Evolutionary conservation across 2,888 invertebrate genomes (phyloP).

Genomic region (Lumbricus terrestris): DNA sequence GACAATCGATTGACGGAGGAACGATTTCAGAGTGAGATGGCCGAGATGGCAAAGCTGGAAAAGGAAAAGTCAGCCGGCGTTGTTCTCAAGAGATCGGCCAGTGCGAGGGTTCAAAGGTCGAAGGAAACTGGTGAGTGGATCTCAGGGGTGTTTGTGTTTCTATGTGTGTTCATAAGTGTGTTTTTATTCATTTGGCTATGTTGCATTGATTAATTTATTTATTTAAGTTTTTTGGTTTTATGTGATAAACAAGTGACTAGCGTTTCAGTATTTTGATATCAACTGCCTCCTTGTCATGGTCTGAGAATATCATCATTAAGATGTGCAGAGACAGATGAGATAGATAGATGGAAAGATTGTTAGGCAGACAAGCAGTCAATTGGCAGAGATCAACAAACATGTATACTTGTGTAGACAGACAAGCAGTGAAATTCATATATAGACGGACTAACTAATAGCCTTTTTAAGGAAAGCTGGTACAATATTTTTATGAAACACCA

Average conservation of each 20-base stretch:
- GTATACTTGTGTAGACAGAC: too few species aligned
- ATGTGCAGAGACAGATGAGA: too few species aligned
- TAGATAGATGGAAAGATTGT: too few species aligned
- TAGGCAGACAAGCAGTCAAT: too few species aligned
- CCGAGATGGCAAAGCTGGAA: not conserved
- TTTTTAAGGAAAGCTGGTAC: too few species aligned
- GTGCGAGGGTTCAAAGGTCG: not conserved
- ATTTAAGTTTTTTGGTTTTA: not conserved
- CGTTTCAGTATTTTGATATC: not conserved
- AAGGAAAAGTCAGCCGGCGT: not conserved
- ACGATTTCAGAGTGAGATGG: not conserved
- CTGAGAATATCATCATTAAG: too few species aligned
- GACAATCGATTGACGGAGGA: slow-evolving; percentile 12
- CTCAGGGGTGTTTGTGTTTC: not conserved
- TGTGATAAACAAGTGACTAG: not conserved
- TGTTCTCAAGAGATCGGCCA: not conserved
- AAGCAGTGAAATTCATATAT: too few species aligned
- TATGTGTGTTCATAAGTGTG: too few species aligned
- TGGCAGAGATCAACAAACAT: too few species aligned
- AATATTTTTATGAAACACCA: too few species aligned
- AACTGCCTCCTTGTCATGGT: too few species aligned
- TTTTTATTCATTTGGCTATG: not conserved
- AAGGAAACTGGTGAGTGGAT: slow-evolving; percentile 6
- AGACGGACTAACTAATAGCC: too few species aligned
- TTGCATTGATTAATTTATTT: not conserved